Evolutionary conservation across 1,140 invertebrate species (phyloP), one percentile per base, ranked within the genome.

Genomic region (Belonocnema kinseyi): DNA sequence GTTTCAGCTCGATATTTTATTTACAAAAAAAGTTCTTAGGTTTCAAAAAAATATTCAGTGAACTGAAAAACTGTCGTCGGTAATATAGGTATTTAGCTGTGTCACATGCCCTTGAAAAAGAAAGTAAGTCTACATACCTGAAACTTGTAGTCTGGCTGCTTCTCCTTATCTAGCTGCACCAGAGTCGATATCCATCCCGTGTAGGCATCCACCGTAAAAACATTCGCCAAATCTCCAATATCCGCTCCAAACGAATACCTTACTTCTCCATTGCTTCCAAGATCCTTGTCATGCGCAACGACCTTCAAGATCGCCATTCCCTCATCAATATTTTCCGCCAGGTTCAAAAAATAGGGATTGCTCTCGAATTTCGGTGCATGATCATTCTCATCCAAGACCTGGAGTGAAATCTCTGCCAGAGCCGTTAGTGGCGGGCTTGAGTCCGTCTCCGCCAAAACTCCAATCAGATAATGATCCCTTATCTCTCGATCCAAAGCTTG

Each of bases 361-460:
- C 95, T 97, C 87, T 98, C 95, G 90, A 98, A 98, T 77, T 93
- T 92, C 0, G 98, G 98, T 33, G 94, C 92, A 88, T 98, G 96
- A 90, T 99, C 97, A 88, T 99, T 98, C 80, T 97, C 96, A 89
- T 99, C 97, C 61, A 96, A 91, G 33, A 99, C 95, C 84, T 96
- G 95, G 51, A 98, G 92, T 4, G 93, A 92, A 76, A 98, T 94
- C 88, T 95, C 94, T n/a, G 94, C 93, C 70, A 96, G 92, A 0
- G 94, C 93, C 17, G 94, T 95, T 6, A 96, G 89, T 8, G 95
- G 93, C 40, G 96, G 96, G 81, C 94, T 94, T 4, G 95, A 95
- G 76, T 94, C 93, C 1, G 96, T 96, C 85, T 97, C 94, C n/a
- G 96, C 96, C 16, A 95, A 91, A 4, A 98, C 94, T 1, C 95